Base-by-base conservation (phyloP, 1,140 invertebrate genomes). In the Mya arenaria region DNA sequence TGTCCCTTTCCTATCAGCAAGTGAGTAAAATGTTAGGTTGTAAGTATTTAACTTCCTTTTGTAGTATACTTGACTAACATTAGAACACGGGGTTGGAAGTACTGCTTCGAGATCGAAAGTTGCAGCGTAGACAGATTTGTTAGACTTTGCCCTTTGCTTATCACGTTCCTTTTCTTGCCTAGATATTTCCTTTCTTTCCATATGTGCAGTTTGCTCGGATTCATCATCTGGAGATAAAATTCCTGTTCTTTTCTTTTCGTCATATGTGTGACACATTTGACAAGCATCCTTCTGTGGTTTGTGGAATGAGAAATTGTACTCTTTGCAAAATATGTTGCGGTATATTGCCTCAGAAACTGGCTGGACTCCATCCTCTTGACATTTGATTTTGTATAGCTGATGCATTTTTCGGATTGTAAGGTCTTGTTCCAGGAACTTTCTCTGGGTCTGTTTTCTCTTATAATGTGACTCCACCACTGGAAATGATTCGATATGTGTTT, bases 51-150 rank as follows among this genome's bases (percentile, higher is more conserved):
- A 58, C 78, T 88, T 88, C 32, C 80, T 60, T 55, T 83, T 85
- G 77, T 90, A 90, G 71, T 90, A 90, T 13, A 89, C 52, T 32
- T 82, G 36, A 36, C 73, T 84, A 17, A 85, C 86, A 19, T 86
- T 75, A 5, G 73, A 82, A 80, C 68, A 77, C 0, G 85, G 81
- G 13, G 72, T 44, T 10, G 66, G 68, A 37, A 87, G 62, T 25
- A 86, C 86, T 34, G 71, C 72, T 69, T 87, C 77, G 0, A 89
- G 58, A 32, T 89, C 86, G 56, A 86, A 85, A 63, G 56, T 82
- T 15, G 44, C 68, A 25, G 41, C 34, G 25, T 74, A 23, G 23
- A 17, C 10, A 10, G 25, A 44, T 13, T n/a, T n/a, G 32, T 84
- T 37, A 37, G 23, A 28, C 25, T 2, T 34, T 36, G 74, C 75